A percentile compares a stretch with the other conserved stretches of the same genome.
Conservation (phyloP, 2,888 invertebrate genomes). For the Lissocephala sabroskyi region DNA sequence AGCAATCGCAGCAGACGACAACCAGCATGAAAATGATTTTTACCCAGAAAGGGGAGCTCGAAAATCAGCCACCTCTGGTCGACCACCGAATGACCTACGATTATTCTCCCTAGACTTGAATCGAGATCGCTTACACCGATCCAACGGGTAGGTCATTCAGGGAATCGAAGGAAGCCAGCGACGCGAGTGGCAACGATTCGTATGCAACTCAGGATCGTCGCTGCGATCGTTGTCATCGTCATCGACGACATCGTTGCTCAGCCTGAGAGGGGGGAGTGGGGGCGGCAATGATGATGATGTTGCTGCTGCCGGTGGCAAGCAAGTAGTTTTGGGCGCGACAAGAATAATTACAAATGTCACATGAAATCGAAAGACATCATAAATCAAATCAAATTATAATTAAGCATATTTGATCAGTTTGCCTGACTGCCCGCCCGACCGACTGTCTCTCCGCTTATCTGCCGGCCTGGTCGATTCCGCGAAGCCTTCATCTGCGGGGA, state of each 20-base stretch:
- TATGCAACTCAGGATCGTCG: constrained; percentile 64
- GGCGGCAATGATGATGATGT: constrained; percentile 27
- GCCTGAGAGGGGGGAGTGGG: not conserved
- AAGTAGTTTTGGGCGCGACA: constrained; percentile 61
- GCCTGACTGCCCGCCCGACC: constrained; percentile 14
- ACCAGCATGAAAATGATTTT: not conserved
- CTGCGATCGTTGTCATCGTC: constrained; percentile 45
- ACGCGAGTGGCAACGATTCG: constrained; percentile 51
- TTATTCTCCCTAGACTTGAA: too few species aligned
- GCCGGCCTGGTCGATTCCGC: constrained; percentile 7
- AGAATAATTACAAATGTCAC: constrained; percentile 72
- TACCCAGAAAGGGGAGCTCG: too few species aligned
- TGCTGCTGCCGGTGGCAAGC: constrained; percentile 14
- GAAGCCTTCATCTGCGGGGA: constrained; percentile 4
- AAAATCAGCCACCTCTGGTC: too few species aligned
- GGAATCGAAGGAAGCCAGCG: too few species aligned
- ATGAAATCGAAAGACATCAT: constrained; percentile 67
- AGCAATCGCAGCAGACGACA: constrained; percentile 13
- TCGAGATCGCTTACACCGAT: too few species aligned
- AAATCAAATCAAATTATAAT: constrained; percentile 70
- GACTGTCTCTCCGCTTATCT: constrained; percentile 29
- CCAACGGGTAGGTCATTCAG: too few species aligned
- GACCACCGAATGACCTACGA: too few species aligned
- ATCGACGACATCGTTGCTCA: constrained; percentile 30
- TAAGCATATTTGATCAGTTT: constrained; percentile 63